Conservation (phyloP, 2,113 vertebrate species). For the Thymallus thymallus region DNA sequence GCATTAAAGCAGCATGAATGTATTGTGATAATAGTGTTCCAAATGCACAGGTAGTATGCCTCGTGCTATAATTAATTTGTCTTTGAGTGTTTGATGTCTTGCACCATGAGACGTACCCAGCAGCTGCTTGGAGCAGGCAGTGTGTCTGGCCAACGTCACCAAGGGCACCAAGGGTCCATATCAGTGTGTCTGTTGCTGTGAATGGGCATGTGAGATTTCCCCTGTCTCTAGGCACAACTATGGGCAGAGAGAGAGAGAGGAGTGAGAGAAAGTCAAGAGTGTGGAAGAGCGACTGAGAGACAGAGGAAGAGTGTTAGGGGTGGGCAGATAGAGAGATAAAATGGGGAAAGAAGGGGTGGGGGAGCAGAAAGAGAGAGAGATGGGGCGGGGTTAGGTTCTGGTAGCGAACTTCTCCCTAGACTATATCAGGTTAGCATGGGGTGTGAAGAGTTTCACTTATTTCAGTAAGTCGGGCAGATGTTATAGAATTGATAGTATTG, state of each 20-base stretch:
- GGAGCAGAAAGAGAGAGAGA: neutral
- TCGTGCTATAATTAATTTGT: neutral
- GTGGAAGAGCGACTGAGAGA: neutral
- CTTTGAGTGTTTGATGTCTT: neutral
- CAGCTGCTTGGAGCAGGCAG: neutral
- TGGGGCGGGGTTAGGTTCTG: too few species aligned
- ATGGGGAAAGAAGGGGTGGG: neutral
- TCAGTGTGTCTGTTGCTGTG: neutral
- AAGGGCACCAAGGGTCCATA: neutral
- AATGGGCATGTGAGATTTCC: constrained; percentile 12
- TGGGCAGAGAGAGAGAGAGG: neutral
- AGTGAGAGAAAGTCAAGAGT: neutral
- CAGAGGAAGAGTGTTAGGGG: neutral
- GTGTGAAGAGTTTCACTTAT: too few species aligned
- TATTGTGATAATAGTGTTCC: neutral
- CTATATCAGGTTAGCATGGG: too few species aligned
- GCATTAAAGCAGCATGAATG: neutral
- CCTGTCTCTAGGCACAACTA: neutral
- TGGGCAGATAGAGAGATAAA: neutral
- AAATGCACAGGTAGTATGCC: neutral
- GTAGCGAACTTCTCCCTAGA: too few species aligned
- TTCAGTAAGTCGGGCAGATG: too few species aligned
- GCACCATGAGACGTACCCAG: neutral
- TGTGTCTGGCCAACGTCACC: neutral
- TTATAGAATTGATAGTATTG: too few species aligned